Evolutionary conservation across 2,797 vertebrate genomes (phyloP), one percentile per base, ranked within the genome.

Genomic region (Bradypus variegatus): DNA sequence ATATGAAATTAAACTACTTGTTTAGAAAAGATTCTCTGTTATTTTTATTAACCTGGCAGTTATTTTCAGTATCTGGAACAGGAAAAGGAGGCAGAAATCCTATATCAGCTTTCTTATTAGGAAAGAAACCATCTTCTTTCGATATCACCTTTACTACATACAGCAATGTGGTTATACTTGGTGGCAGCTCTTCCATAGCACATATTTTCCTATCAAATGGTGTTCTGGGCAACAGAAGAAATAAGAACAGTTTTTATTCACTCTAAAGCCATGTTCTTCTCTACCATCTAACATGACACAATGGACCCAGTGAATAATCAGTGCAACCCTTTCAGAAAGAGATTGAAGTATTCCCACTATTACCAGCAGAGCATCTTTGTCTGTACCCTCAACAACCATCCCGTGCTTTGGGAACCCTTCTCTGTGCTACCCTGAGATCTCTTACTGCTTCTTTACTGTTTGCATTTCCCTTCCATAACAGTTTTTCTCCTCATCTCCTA

Each of bases 61-160:
- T 94, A 65, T 93, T 96, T 93, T 97, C 95, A 31, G 93, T 93
- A 27, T 96, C 89, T 60, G 94, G 83, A 81, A 41, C 92, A 86
- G 94, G 89, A 6, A 96, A 95, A 90, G 95, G 95, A 76, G 95
- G 78, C 18, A 94, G 16, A 90, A 96, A 92, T 72, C 81, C 93
- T 72, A 53, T 80, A 70, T 86, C 86, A 38, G 92, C 95, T 67
- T 96, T 97, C 88, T 97, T 97, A 36, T 96, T 95, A 76, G 60
- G 36, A 36, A 97, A 93, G 79, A 97, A 97, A 83, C 96, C n/a
- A n/a, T 0, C 92, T 93, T 87, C 96, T 96, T 67, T 96, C 92
- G 13, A 91, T 55, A 31, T 84, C 88, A 25, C 21, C 45, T 76
- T 95, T 89, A 88, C 48, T 29, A 29, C 97, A 97, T 29, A 29